phyloP scores from a whole-genome alignment of 2,797 vertebrate species.

The Neosalanx taihuensis region DNA sequence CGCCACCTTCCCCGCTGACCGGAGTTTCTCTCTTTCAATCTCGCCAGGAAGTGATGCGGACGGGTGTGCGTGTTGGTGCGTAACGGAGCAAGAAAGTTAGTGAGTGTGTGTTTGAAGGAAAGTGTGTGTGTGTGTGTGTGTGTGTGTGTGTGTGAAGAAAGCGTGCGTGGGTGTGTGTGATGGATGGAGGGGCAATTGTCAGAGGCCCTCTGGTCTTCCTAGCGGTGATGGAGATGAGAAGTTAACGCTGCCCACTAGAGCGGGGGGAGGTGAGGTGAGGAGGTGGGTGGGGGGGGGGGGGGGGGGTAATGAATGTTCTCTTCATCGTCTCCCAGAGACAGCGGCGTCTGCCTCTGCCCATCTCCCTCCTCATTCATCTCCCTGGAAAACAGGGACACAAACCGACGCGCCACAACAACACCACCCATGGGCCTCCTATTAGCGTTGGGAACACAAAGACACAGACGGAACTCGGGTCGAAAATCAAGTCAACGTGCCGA shows the following conservation, averaged over 20 bases:
- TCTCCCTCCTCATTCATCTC: conserved; percentile 66
- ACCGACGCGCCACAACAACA: background rate
- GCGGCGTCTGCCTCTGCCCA: conserved; percentile 62
- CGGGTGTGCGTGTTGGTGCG: background rate
- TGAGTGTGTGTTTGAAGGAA: background rate
- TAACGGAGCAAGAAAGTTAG: conserved; percentile 30
- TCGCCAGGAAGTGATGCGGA: background rate
- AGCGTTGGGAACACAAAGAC: conserved; percentile 36
- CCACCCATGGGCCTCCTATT: conserved; percentile 41
- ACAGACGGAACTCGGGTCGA: conserved; percentile 35
- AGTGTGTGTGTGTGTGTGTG: conserved; percentile 2
- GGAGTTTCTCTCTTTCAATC: conserved; percentile 34
- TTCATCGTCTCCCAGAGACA: conserved; percentile 63
- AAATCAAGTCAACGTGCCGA: background rate
- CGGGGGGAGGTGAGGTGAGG: conserved; percentile 14
- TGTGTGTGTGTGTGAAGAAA: background rate
- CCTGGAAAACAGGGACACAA: conserved; percentile 53
- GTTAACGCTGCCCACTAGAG: conserved; percentile 63
- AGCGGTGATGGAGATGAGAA: conserved; percentile 56
- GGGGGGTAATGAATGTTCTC: conserved; percentile 68
- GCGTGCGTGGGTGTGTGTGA: conserved; percentile 25
- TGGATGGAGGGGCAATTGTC: conserved; percentile 56
- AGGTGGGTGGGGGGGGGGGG: conserved; percentile 23
- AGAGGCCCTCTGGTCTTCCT: conserved; percentile 51
- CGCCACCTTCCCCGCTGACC: conserved; percentile 25